These are phyloP conservation scores for Drosophila robusta DNA, from an alignment of 2,888 invertebrate genomes.

Conservation along the genomic window DNA sequence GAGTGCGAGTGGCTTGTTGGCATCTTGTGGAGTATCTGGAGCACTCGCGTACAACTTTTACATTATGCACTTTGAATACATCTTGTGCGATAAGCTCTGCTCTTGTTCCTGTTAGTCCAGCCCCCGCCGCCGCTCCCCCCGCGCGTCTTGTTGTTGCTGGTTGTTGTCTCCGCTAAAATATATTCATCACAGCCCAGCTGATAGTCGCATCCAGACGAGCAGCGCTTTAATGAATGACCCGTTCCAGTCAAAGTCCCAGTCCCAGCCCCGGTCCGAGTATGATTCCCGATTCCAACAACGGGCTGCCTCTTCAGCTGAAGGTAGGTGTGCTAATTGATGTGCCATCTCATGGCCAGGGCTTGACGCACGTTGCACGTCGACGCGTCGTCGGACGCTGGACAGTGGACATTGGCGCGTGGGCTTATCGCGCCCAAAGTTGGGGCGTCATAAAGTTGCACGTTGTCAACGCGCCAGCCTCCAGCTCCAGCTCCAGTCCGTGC, in stretches of 20 bases:
- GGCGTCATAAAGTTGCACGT: constrained; percentile 77
- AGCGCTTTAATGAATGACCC: constrained; percentile 73
- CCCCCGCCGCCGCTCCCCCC: neutral
- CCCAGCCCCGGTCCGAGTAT: neutral
- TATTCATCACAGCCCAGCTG: constrained; percentile 70
- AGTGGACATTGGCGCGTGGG: constrained; percentile 62
- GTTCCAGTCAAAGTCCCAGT: constrained; percentile 5
- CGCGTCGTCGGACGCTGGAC: constrained; percentile 8
- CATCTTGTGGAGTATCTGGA: constrained; percentile 68
- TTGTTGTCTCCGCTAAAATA: constrained; percentile 72
- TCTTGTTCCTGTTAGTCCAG: constrained; percentile 47
- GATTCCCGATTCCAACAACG: neutral
- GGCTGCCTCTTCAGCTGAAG: constrained; percentile 34
- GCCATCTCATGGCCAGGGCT: constrained; percentile 63
- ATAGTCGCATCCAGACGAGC: constrained; percentile 53
- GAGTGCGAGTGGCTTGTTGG: constrained; percentile 34
- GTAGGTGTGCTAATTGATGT: constrained; percentile 77
- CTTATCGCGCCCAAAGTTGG: constrained; percentile 74
- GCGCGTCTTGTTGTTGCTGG: constrained; percentile 26
- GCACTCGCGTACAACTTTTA: constrained; percentile 76
- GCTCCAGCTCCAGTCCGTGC: constrained; percentile 12
- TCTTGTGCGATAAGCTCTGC: constrained; percentile 71
- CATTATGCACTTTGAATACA: constrained; percentile 78
- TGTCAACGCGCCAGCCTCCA: constrained; percentile 57
- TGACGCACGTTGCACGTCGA: constrained; percentile 55